A percentile compares a stretch with the other conserved stretches of the same genome.
Evolutionary conservation across 2,888 invertebrate genomes (phyloP).

Genomic region (Drosophila kambysellisi): DNA sequence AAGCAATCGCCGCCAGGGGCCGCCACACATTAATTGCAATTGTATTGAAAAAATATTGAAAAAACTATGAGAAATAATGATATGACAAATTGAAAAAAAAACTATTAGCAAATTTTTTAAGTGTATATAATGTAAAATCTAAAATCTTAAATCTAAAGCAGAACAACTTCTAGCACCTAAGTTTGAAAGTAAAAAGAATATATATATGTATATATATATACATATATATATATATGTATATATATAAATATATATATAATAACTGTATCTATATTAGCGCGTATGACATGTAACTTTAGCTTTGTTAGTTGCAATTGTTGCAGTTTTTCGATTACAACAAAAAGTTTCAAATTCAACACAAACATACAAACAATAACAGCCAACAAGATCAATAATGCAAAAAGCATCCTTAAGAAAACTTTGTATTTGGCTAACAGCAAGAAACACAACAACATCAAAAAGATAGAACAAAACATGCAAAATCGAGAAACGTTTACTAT

Average conservation of each 20-base stretch:
- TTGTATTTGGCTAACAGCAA: constrained; percentile 28
- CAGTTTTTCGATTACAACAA: constrained; percentile 71
- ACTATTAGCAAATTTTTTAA: constrained; percentile 79
- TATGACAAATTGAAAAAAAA: constrained; percentile 56
- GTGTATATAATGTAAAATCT: constrained; percentile 75
- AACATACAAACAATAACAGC: constrained; percentile 3
- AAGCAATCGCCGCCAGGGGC: constrained; percentile 46
- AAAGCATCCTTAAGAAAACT: constrained; percentile 30
- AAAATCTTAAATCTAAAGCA: constrained; percentile 43
- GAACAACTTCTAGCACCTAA: constrained; percentile 57
- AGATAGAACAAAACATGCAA: constrained; percentile 37
- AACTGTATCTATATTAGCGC: constrained; percentile 64
- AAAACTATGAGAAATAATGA: constrained; percentile 32
- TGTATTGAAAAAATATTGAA: constrained; percentile 45
- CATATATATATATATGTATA: constrained; percentile 23
- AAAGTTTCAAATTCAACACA: constrained; percentile 26
- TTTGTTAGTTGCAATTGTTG: constrained; percentile 80
- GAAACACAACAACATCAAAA: constrained; percentile 14
- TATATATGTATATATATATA: constrained; percentile 26
- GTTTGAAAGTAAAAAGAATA: constrained; percentile 42
- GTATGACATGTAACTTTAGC: constrained; percentile 70
- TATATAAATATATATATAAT: constrained; percentile 19
- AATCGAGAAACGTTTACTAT: constrained; percentile 79
- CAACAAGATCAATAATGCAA: constrained; percentile 51
- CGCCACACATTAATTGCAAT: constrained; percentile 59